Evolutionary conservation across 2,888 invertebrate species (phyloP), one percentile per base, ranked within the genome.

Genomic region (Ypsolopha sequella): DNA sequence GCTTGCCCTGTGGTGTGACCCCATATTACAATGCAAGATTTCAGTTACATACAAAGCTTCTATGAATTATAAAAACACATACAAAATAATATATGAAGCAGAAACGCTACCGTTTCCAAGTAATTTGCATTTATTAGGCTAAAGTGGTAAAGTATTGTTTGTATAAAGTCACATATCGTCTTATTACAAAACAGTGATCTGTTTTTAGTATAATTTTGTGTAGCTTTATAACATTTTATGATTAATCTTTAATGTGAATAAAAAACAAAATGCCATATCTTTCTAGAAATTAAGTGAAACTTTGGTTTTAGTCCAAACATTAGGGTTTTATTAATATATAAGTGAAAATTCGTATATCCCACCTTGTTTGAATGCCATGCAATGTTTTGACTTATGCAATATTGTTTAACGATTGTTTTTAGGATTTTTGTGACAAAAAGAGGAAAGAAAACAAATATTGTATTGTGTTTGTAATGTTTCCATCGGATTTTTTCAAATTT

Each of bases 221-320:
- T 24, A 24, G 24, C 24, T 24, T 24, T 24, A 24, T 24, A 4
- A 24, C 2, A 24, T 24, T 24, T 24, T 24, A 24, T 24, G 2
- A 24, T n/a, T n/a, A n/a, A n/a, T 24, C 2, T 24, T 24, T 24
- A 4, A 24, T 24, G 53, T 53, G 36, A 56, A 58, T 65, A 65
- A 58, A 55, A 56, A 58, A 53, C 24, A 4, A 57, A 62, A 68
- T 66, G 76, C 76, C 76, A 76, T 76, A 75, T 68, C 72, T 59
- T 55, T 43, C 59, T 36, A 41, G 33, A 38, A 11, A 48, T 14
- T 56, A 62, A 61, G 56, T 58, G 63, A 65, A 64, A 59, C 61
- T 64, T 58, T 9, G 11, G 39, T 41, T 34, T n/a, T 49, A 73
- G 71, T 73, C 70, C 70, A 73, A 71, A 60, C 57, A 54, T 59